phyloP scores from a whole-genome alignment of 2,888 invertebrate species.

The Campoplex capitator region DNA sequence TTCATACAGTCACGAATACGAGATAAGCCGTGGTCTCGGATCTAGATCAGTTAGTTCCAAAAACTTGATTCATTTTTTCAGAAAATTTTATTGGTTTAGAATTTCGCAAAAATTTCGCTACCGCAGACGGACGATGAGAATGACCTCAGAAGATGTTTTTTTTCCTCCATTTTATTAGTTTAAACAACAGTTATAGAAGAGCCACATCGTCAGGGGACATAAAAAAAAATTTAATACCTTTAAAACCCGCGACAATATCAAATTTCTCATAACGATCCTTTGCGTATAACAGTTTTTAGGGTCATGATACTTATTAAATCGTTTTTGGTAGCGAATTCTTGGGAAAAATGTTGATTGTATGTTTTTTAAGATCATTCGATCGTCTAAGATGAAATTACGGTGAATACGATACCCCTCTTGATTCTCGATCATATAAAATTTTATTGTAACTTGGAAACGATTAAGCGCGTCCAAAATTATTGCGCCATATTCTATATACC shows the following conservation, averaged over 20 bases:
- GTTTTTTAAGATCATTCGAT: conserved; percentile 28
- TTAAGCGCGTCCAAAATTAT: conserved; percentile 59
- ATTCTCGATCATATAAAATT: conserved; percentile 64
- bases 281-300: conserved; percentile 9
- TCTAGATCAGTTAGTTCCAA: neutral
- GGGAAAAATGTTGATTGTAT: conserved; percentile 26
- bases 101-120: neutral
- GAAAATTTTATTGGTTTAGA: neutral
- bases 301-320: conserved; percentile 26
- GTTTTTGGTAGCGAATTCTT: conserved; percentile 36
- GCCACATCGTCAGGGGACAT: too few species aligned
- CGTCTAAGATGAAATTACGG: conserved; percentile 27
- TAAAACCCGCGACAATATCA: conserved; percentile 15
- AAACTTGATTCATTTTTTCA: neutral
- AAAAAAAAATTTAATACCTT: neutral
- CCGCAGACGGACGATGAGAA: neutral
- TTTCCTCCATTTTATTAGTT: neutral
- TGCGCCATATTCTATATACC: conserved; percentile 43
- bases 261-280: conserved; percentile 40
- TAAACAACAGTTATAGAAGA: neutral
- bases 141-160: neutral
- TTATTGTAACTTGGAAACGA: conserved; percentile 62
- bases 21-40: neutral
- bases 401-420: conserved; percentile 33
- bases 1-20: neutral